These are phyloP conservation scores for Scartelaos histophorus DNA, from an alignment of 2,113 vertebrate species.

Conservation along the genomic window DNA sequence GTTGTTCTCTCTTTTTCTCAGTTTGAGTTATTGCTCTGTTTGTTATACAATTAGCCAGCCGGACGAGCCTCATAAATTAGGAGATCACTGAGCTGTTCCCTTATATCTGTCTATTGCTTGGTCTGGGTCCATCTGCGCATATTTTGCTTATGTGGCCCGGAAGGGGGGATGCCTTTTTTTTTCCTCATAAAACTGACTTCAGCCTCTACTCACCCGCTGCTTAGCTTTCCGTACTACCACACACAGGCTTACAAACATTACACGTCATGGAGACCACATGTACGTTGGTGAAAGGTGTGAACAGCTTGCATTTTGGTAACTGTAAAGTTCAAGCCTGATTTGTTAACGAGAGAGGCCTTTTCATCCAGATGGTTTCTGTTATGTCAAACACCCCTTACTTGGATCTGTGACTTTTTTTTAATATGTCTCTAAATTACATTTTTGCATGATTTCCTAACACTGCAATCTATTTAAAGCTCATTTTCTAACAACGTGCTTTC, in stretches of 20 bases:
- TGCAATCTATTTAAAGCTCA: background rate
- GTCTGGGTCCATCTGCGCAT: constrained; percentile 56
- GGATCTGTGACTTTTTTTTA: constrained; percentile 19
- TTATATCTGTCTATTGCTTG: constrained; percentile 29
- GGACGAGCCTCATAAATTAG: constrained; percentile 68
- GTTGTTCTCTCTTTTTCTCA: constrained; percentile 47
- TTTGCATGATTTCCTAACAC: background rate
- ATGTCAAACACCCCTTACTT: constrained; percentile 41
- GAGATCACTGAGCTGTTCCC: constrained; percentile 62
- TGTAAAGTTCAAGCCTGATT: constrained; percentile 56
- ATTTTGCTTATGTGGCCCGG: constrained; percentile 40
- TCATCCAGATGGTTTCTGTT: constrained; percentile 61
- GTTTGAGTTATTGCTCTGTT: constrained; percentile 70
- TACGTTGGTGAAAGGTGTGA: constrained; percentile 50
- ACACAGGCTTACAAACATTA: constrained; percentile 27
- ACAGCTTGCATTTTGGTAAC: constrained; percentile 60
- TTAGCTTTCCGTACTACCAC: constrained; percentile 5
- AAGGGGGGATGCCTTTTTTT: constrained; percentile 37
- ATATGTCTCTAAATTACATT: background rate
- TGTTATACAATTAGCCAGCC: constrained; percentile 80
- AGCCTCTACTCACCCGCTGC: constrained; percentile 4
- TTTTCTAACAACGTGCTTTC: background rate
- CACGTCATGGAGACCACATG: constrained; percentile 55
- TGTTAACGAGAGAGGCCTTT: constrained; percentile 43
- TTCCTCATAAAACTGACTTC: constrained; percentile 14